phyloP scores from a whole-genome alignment of 2,888 invertebrate genomes.

The Eudasyphora cyanicolor region DNA sequence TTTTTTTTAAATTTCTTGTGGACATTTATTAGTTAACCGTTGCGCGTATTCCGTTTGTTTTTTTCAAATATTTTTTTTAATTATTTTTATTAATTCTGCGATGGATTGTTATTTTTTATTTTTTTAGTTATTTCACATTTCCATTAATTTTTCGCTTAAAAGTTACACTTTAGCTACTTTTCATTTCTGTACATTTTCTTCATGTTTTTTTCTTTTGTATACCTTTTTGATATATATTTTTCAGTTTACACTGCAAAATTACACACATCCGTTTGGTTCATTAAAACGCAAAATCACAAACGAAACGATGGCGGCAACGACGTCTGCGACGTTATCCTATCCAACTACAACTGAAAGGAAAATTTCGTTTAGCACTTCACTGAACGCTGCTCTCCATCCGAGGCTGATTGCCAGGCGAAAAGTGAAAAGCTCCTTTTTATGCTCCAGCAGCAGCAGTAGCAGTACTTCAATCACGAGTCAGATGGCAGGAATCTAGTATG shows the following conservation, averaged over 20 bases:
- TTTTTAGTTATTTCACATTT: constrained; percentile 25
- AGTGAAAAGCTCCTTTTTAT: constrained; percentile 23
- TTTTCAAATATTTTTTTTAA: background rate
- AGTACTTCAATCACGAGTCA: background rate
- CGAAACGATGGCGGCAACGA: constrained; percentile 59
- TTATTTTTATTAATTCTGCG: background rate
- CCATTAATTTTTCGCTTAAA: constrained; percentile 2
- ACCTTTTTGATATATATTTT: constrained; percentile 58
- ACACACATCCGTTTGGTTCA: constrained; percentile 51
- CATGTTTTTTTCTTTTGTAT: constrained; percentile 46
- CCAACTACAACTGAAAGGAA: constrained; percentile 79
- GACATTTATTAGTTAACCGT: background rate
- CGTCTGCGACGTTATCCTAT: constrained; percentile 78
- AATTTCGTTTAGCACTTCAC: constrained; percentile 58
- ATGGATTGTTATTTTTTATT: background rate
- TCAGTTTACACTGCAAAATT: constrained; percentile 49
- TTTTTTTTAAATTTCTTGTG: constrained; percentile 3
- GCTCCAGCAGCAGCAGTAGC: constrained; percentile 5
- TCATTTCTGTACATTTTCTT: background rate
- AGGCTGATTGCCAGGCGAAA: background rate
- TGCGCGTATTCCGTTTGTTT: background rate
- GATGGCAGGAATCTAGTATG: background rate
- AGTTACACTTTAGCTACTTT: background rate
- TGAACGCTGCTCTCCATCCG: background rate
- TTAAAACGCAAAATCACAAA: constrained; percentile 69